Conservation (phyloP, 2,888 invertebrate species). For the Andrena haemorrhoa region DNA sequence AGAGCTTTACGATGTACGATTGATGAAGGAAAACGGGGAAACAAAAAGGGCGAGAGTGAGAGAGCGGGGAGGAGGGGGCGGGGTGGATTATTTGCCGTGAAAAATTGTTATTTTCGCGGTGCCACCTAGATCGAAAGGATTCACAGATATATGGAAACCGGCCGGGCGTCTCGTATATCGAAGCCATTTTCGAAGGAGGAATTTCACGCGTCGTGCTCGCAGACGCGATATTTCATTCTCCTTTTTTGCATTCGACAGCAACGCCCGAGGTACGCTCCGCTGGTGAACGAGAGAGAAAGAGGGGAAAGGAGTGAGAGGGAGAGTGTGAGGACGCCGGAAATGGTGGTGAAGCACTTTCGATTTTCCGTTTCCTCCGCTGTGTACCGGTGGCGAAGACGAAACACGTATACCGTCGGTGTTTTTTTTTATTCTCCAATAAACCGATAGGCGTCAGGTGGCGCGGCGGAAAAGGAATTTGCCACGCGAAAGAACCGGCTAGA, state of each 20-base stretch:
- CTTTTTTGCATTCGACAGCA: conserved; percentile 71
- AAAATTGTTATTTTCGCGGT: conserved; percentile 50
- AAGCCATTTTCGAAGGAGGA: conserved; percentile 54
- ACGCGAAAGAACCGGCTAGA: conserved; percentile 16
- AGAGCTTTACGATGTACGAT: conserved; percentile 12
- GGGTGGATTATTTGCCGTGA: conserved; percentile 25
- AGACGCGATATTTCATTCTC: conserved; percentile 69
- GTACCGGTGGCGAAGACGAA: conserved; percentile 48
- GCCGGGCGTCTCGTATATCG: conserved; percentile 49
- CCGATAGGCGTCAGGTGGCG: conserved; percentile 46
- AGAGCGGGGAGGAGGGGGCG: background rate
- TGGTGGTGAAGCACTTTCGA: conserved; percentile 67
- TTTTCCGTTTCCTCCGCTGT: conserved; percentile 67
- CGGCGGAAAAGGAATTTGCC: conserved; percentile 23
- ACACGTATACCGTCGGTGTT: conserved; percentile 26
- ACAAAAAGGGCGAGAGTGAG: too few species aligned
- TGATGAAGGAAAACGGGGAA: conserved; percentile 18
- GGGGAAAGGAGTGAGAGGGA: conserved; percentile 14
- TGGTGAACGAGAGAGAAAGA: background rate
- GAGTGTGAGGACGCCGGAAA: conserved; percentile 47
- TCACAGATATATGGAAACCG: conserved; percentile 41
- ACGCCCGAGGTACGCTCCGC: conserved; percentile 38
- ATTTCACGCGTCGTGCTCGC: conserved; percentile 63
- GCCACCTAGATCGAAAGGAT: conserved; percentile 53
- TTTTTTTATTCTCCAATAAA: conserved; percentile 31